Evolutionary conservation across 2,113 vertebrate genomes (phyloP), one percentile per base, ranked within the genome.

Genomic region (Apodemus sylvaticus): DNA sequence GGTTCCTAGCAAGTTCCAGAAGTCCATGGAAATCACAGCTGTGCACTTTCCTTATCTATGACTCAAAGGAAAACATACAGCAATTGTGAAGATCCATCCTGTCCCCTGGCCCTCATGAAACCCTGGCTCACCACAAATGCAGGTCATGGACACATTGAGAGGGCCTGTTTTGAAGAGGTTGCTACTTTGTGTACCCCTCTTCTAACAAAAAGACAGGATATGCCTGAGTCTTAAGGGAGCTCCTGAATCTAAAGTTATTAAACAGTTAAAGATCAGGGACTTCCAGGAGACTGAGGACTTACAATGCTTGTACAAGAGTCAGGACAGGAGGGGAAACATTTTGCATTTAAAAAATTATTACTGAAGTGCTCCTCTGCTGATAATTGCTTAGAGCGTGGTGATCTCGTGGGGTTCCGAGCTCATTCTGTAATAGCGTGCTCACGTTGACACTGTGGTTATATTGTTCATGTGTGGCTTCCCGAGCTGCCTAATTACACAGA

Each of bases 401-500:
- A 42, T 82, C 92, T 90, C 96, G 42, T 20, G 51, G 82, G 2
- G 0, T 82, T 92, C 92, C 92, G 26, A 76, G 86, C 62, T 93
- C 82, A 58, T 96, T 91, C 66, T 79, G 64, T 90, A 91, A 85
- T 66, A 73, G 83, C 24, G 34, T 76, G 62, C 51, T 53, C 51
- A 34, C 68, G 14, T 39, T 94, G 62, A 83, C 73, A 70, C 92
- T 90, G 79, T 87, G 76, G 64, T 89, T 87, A 42, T 82, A 96
- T 95, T 96, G 87, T 26, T 87, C 74, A 10, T 68, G 51, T 66
- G 82, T 95, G 91, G 53, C 91, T 96, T 95, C 42, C 83, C 64
- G 45, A 77, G 58, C 45, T 89, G 31, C 74, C 86, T 96, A 96
- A 97, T 97, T 96, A 95, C 48, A 85, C 39, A 77, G 92, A 55